A percentile compares a stretch with the other conserved stretches of the same genome.
phyloP scores from a whole-genome alignment of 2,113 vertebrate genomes.

The Cavia porcellus region DNA sequence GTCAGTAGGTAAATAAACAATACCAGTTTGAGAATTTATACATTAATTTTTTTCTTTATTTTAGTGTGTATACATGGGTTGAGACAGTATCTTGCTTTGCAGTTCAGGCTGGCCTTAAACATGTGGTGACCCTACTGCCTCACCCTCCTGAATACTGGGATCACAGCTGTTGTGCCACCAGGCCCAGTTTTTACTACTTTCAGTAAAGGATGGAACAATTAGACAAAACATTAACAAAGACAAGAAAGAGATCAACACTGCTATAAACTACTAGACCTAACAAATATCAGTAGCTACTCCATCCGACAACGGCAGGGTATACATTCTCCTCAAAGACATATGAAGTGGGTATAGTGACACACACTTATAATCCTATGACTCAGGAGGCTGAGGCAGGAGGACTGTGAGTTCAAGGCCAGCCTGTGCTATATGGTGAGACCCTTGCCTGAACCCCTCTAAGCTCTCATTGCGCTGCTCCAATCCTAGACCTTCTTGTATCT shows the following conservation, averaged over 20 bases:
- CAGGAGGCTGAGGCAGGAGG: background rate
- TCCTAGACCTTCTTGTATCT: background rate
- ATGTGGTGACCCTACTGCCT: background rate
- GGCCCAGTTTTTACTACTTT: background rate
- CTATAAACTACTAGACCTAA: too few species aligned
- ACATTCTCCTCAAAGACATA: too few species aligned
- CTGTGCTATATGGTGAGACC: background rate
- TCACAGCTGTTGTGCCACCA: background rate
- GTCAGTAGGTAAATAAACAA: background rate
- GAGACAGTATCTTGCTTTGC: background rate
- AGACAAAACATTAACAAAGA: too few species aligned
- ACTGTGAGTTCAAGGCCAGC: background rate
- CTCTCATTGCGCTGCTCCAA: background rate
- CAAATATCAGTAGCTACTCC: too few species aligned
- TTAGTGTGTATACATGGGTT: background rate
- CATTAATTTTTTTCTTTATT: background rate
- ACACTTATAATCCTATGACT: background rate
- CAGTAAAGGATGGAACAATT: background rate
- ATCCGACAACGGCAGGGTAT: too few species aligned
- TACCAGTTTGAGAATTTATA: background rate
- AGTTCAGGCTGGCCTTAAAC: background rate
- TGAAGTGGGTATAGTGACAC: too few species aligned
- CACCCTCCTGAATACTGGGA: too few species aligned
- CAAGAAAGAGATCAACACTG: too few species aligned
- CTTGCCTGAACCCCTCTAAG: background rate